Evolutionary conservation across 2,113 vertebrate species (phyloP).

Genomic region (Butastur rufipennis): DNA sequence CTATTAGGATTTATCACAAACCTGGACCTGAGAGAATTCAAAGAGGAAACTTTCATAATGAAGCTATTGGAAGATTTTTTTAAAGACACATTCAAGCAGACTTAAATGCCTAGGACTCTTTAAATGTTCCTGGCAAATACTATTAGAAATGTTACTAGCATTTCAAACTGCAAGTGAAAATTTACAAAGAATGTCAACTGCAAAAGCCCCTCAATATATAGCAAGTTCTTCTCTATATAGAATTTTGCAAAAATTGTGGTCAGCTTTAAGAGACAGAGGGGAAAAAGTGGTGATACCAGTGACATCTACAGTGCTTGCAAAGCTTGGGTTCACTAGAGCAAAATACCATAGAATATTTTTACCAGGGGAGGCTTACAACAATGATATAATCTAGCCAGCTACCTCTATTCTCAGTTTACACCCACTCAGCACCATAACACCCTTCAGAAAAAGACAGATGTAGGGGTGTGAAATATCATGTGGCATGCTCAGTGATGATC

Average conservation of each 20-base stretch:
- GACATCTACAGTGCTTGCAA: neutral
- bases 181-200: neutral
- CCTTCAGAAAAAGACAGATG: constrained; percentile 29
- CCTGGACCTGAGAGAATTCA: neutral
- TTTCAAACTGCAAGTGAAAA: neutral
- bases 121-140: neutral
- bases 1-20: neutral
- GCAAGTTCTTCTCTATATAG: neutral
- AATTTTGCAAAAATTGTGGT: neutral
- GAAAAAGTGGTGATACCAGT: neutral
- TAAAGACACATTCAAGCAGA: neutral
- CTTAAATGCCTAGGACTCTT: neutral
- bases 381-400: neutral
- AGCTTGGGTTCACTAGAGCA: neutral
- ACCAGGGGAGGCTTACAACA: neutral
- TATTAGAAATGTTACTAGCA: neutral
- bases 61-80: neutral
- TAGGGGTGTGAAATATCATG: neutral
- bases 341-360: neutral
- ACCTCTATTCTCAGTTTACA: neutral
- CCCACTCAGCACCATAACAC: neutral
- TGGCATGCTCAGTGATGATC: neutral
- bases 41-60: neutral
- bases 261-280: neutral
- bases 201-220: neutral